Evolutionary conservation across 1,140 invertebrate genomes (phyloP).

Genomic region (Ostrea denselamellosa): DNA sequence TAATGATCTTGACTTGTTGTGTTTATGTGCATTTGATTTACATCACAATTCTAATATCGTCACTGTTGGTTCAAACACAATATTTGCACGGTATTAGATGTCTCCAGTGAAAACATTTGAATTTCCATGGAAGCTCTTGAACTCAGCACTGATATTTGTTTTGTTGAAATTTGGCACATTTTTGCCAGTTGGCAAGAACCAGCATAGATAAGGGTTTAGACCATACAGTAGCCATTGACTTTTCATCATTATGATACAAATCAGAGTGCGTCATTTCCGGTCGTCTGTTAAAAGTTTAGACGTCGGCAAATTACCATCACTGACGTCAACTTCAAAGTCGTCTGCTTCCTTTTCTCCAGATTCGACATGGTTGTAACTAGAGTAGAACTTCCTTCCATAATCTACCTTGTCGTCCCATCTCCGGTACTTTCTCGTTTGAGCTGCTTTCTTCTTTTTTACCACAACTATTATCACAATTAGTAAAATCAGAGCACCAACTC

Average conservation of each 20-base stretch:
- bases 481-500: conserved; percentile 50
- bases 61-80: too few relatives aligned
- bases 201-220: neutral
- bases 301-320: conserved; percentile 55
- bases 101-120: neutral
- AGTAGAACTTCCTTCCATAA: conserved; percentile 65
- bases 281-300: conserved; percentile 53
- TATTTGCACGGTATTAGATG: too few relatives aligned
- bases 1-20: too few relatives aligned
- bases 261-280: neutral
- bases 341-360: conserved; percentile 61
- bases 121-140: neutral
- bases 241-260: neutral
- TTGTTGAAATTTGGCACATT: neutral
- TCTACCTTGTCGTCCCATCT: conserved; percentile 65
- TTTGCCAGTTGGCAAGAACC: neutral
- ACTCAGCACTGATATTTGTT: neutral
- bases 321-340: conserved; percentile 66
- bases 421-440: conserved; percentile 57
- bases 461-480: conserved; percentile 54
- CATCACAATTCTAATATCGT: too few relatives aligned
- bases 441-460: conserved; percentile 42
- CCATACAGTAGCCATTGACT: neutral
- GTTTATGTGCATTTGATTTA: too few relatives aligned
- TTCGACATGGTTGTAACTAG: conserved; percentile 56